A percentile compares a stretch with the other conserved stretches of the same genome.
These are phyloP conservation scores for Anhinga rufa DNA, from an alignment of 2,113 vertebrate genomes.

Conservation along the genomic window DNA sequence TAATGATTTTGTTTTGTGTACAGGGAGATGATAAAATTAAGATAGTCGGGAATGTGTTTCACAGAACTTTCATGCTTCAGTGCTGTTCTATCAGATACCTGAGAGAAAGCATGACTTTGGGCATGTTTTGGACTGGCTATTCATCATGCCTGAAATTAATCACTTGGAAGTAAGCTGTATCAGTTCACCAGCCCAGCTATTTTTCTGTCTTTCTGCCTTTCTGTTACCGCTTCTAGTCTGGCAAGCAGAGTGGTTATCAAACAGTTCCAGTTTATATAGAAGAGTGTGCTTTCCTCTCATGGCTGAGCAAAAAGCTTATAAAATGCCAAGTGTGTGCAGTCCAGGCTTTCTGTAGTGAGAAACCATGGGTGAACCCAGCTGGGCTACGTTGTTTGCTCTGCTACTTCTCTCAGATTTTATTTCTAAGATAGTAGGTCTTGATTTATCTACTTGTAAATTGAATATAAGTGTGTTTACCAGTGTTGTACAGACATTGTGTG, in stretches of 20 bases:
- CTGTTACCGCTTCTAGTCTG: background rate
- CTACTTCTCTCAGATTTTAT: background rate
- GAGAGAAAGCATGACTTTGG: background rate
- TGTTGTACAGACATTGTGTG: background rate
- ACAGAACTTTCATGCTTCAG: background rate
- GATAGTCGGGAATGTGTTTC: background rate
- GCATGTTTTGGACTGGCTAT: background rate
- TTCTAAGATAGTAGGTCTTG: background rate
- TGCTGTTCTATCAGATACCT: background rate
- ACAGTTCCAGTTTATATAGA: background rate
- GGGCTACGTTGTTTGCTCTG: background rate
- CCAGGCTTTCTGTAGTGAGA: background rate
- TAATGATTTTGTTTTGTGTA: background rate
- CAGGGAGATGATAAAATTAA: background rate
- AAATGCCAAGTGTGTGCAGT: fast-evolving
- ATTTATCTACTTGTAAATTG: background rate
- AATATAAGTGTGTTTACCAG: background rate
- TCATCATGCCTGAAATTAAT: background rate
- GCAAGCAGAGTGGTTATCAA: background rate
- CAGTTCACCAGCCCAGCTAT: background rate
- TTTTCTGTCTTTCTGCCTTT: background rate
- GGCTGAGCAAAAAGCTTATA: background rate
- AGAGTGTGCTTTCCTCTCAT: background rate
- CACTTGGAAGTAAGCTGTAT: background rate
- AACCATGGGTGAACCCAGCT: background rate